Base-by-base conservation (phyloP, 2,888 invertebrate genomes). In the Andrena minutula region DNA sequence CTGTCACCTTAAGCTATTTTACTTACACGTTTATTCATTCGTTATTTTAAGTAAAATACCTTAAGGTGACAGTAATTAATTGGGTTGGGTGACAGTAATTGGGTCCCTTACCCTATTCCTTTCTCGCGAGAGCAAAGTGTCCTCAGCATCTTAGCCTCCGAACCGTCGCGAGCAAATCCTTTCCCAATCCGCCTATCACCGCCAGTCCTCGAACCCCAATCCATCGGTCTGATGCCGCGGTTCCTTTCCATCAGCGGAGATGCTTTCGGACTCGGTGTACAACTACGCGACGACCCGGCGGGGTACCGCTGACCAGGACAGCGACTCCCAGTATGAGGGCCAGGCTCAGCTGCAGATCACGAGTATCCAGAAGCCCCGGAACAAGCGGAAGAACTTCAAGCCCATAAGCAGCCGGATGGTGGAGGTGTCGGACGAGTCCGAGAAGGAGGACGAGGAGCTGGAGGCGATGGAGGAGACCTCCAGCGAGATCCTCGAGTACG, bases 301-400 rank as follows among this genome's bases (percentile, higher is more conserved):
- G 89, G 91, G 90, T 84, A 88, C 90, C 83, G 91, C 91, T 85
- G 93, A 93, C 77, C 93, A 93, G 89, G 93, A 94, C 90, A 92
- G 92, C 89, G 94, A 93, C 79, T 92, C 93, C 75, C 93, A 93
- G 83, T 92, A 91, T 86, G 93, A 92, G 81, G 80, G 87, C n/a
- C 93, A 92, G 82, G 86, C 91, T 75, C 91, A 92, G 86, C 86
- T 91, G 84, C 92, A 91, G 85, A 90, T 90, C 80, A 84, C 91
- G 68, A 89, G 89, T 75, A 90, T 91, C 80, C 91, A 92, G 86
- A 94, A 93, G 78, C 94, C 94, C 75, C 94, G 94, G 10, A 95
- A 95, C 92, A 95, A 95, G 88, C 92, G 95, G 70, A 95, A 95
- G 86, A 95, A 95, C 89, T 95, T 94, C 83, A 93, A 94, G 82